Evolutionary conservation across 2,113 vertebrate genomes (phyloP), one percentile per base, ranked within the genome.

Genomic region (Atractosteus spatula): DNA sequence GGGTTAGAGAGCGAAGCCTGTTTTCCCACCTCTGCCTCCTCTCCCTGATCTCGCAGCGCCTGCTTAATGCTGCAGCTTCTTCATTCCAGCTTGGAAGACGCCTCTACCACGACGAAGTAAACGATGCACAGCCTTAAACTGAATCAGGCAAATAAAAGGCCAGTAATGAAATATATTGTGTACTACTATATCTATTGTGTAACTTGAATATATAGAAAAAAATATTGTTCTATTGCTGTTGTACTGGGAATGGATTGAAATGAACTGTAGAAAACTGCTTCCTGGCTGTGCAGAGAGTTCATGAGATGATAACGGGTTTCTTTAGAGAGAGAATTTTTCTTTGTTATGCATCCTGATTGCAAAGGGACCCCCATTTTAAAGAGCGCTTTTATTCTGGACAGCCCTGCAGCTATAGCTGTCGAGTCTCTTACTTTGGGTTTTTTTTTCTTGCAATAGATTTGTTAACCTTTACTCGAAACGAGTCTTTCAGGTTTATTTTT

Each of bases 351-450:
- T 66, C 43, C 64, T 66, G 62, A 8, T 41, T 66, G 64, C 45
- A 45, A 42, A 66, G 64, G 62, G 7, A 45, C 64, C 42, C 64
- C 62, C 73, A 75, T 63, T 76, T 68, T 69, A 66, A 76, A 79
- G 72, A 65, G 66, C 78, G 64, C 62, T 29, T 29, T 29, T 51
- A 51, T 7, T 51, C 47, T 10, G 29, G 29, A 51, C 5, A 7
- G 47, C 8, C 47, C 47, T 5, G 47, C 4, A 51, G 47, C 47
- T 5, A 51, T 2, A 7, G 47, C 47, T 51, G 47, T 51, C 10
- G 10, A 51, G 10, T 51, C 47, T 10, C 47, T 51, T 51, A 10
- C 10, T 51, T 51, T 51, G 47, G 47, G 10, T 51, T 7, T 51
- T 51, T 1, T 51, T 10, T 51, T 5, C 47, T 51, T 10, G 10